Conservation (phyloP, 35 echinoderm and acorn worm species). For the Ptychodera flava region DNA sequence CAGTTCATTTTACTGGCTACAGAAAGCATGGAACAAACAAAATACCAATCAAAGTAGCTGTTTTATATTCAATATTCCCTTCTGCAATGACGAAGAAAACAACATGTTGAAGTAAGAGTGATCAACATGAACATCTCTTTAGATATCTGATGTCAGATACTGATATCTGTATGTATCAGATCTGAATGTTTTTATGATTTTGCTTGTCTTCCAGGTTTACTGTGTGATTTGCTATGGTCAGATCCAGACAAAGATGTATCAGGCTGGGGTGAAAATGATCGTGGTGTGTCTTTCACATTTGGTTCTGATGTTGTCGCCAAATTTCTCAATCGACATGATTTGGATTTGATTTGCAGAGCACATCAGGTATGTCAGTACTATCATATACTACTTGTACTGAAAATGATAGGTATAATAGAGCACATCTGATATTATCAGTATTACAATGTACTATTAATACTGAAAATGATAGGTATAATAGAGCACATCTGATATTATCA, state of each 20-base stretch:
- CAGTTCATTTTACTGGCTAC: no score
- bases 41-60: no score
- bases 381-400: no score
- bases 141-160: no score
- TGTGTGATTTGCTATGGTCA: constrained; percentile 92
- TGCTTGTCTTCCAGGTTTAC: constrained; percentile 69
- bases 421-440: constrained; percentile 84
- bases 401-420: constrained; percentile 20
- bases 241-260: constrained; percentile 90
- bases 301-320: constrained; percentile 73
- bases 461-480: background rate
- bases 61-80: no score
- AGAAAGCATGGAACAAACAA: no score
- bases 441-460: no score
- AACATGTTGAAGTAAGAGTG: no score
- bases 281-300: constrained; percentile 95
- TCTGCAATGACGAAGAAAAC: no score
- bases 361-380: constrained; percentile 93
- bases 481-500: constrained; percentile 84
- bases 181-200: no score
- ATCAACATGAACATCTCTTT: no score
- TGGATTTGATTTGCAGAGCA: constrained; percentile 94
- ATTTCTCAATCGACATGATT: constrained; percentile 93
- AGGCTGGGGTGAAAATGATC: constrained; percentile 95
- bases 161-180: no score